These are phyloP conservation scores for Uropetala carovei DNA, from an alignment of 2,888 invertebrate genomes.

Conservation along the genomic window DNA sequence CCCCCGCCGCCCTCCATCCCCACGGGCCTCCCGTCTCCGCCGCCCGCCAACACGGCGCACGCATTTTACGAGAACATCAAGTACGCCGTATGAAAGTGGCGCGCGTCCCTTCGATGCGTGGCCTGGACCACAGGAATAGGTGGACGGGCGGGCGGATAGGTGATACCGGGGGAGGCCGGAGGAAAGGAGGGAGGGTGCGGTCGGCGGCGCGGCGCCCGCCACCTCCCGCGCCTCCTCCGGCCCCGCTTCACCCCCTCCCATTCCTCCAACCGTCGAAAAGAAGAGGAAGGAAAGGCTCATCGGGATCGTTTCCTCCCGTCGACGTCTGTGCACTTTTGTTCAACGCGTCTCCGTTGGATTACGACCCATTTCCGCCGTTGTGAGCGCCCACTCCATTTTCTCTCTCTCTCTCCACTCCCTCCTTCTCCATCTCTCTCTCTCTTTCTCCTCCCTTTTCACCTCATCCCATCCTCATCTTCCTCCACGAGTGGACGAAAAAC, in stretches of 20 bases:
- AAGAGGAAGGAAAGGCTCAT: neutral
- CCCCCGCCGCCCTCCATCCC: slow-evolving; percentile 75
- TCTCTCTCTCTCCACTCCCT: neutral
- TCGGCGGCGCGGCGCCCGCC: neutral
- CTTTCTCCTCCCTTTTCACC: neutral
- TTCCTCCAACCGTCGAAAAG: neutral
- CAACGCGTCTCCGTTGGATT: slow-evolving; percentile 3
- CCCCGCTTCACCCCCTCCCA: neutral
- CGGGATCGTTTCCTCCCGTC: slow-evolving; percentile 12
- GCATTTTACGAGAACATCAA: slow-evolving; percentile 69
- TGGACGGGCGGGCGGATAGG: neutral
- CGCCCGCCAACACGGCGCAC: slow-evolving; percentile 72
- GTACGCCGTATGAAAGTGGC: slow-evolving; percentile 67
- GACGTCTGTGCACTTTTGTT: neutral
- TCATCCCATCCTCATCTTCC: neutral
- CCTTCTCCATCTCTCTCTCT: neutral
- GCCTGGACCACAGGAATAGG: slow-evolving; percentile 23
- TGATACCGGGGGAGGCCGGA: neutral
- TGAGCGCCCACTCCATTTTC: neutral
- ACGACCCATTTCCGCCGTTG: slow-evolving; percentile 22
- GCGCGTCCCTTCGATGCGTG: slow-evolving; percentile 16
- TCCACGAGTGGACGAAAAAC: too few species aligned
- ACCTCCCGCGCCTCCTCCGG: neutral
- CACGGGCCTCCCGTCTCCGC: slow-evolving; percentile 75
- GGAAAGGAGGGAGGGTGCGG: neutral